Evolutionary conservation across 2,888 invertebrate species (phyloP).

Genomic region (Pyrrhia umbra): DNA sequence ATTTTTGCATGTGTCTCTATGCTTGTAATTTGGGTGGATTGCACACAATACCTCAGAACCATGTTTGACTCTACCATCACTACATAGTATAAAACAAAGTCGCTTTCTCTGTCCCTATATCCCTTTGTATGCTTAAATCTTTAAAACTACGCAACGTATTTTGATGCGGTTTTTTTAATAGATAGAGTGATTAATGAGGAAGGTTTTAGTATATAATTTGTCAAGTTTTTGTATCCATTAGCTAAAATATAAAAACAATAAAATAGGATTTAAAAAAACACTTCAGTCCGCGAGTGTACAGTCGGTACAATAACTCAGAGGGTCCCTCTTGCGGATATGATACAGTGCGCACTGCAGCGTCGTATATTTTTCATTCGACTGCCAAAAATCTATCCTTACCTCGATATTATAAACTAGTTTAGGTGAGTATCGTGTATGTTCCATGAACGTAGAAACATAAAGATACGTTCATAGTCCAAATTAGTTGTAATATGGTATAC

Average conservation of each 20-base stretch:
- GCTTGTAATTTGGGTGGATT: too few relatives aligned
- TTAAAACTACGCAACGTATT: too few relatives aligned
- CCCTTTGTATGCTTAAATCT: too few relatives aligned
- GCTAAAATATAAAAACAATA: background rate
- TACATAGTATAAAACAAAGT: too few relatives aligned
- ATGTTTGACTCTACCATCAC: too few relatives aligned
- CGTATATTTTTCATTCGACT: slow-evolving; percentile 67
- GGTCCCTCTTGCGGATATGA: slow-evolving; percentile 73
- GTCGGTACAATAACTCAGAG: slow-evolving; percentile 71
- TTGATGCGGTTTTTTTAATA: too few relatives aligned
- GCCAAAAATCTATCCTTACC: slow-evolving; percentile 48
- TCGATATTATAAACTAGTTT: slow-evolving; percentile 43
- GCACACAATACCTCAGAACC: too few relatives aligned
- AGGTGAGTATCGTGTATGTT: background rate
- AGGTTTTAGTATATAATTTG: too few relatives aligned
- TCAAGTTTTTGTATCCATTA: background rate
- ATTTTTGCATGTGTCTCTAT: too few relatives aligned
- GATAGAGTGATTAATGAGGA: too few relatives aligned
- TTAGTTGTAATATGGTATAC: background rate
- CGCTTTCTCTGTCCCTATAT: too few relatives aligned
- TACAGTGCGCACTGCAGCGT: slow-evolving; percentile 72
- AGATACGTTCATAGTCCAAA: background rate
- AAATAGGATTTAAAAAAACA: slow-evolving; percentile 1
- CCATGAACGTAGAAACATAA: background rate
- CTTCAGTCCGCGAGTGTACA: slow-evolving; percentile 64